Evolutionary conservation across 2,113 vertebrate genomes (phyloP).

Genomic region (Psophia crepitans): DNA sequence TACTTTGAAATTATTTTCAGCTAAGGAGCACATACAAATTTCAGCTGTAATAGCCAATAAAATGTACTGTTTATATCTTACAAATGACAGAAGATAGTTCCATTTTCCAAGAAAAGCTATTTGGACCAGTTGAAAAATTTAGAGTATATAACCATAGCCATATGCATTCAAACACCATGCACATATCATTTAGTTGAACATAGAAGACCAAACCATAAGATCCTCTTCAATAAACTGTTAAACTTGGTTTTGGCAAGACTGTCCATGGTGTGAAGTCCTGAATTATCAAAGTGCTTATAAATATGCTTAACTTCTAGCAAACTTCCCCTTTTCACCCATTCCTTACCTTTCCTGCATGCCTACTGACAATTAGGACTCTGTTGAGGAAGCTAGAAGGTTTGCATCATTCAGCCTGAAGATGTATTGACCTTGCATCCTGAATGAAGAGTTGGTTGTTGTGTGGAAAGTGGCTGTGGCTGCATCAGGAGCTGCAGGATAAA

Average conservation of each 20-base stretch:
- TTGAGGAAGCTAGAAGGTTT: not conserved
- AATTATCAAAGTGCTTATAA: not conserved
- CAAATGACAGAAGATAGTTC: not conserved
- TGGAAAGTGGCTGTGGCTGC: not conserved
- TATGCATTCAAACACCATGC: not conserved
- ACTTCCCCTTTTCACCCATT: not conserved
- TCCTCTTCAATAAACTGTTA: not conserved
- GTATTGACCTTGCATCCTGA: not conserved
- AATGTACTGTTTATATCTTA: not conserved
- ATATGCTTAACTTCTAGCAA: not conserved
- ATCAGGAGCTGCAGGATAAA: not conserved
- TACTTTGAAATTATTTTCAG: not conserved
- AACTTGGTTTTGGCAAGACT: not conserved
- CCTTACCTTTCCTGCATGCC: not conserved
- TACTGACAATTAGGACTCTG: not conserved
- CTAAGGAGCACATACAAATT: not conserved
- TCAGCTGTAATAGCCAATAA: not conserved
- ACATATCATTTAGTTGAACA: not conserved
- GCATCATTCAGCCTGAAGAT: not conserved
- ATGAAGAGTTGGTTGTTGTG: not conserved
- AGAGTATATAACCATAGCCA: not conserved
- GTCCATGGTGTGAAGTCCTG: not conserved
- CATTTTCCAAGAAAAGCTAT: not conserved
- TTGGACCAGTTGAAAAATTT: not conserved
- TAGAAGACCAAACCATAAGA: not conserved